Evolutionary conservation across 2,888 invertebrate genomes (phyloP), one percentile per base, ranked within the genome.

Genomic region (Myathropa florea): DNA sequence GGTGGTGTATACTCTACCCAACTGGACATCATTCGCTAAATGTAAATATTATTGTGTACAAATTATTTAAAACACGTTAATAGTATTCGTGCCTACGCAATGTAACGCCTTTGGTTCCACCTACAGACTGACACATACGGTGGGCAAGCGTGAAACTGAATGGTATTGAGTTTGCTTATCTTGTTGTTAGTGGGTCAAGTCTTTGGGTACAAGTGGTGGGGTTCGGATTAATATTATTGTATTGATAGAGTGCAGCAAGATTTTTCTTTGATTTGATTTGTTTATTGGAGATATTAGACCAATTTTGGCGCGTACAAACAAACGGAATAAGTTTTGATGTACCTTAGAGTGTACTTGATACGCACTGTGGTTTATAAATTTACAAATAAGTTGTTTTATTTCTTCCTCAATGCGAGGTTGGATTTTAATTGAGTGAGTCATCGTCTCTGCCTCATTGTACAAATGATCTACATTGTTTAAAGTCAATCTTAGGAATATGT

Each of bases 1-100:
- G 95, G 94, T 83, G 94, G 93, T 0, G 91, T 91, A 72, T 92
- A 92, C 90, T 95, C 95, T 79, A 94, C 90, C 94, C 95, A 95
- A 68, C 94, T 93, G 83, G 93, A 92, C 91, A 94, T 92, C 39
- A n/a, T 60, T 67, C 67, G 75, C 57, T 86, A 59, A 24, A 39
- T 39, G 10, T 4, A 23, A 33, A 12, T 10, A 1, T 23, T 23
- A 12, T 10, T 46, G 28, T 10, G 3, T 30, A n/a, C 23, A 12
- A n/a, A 18, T 2, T 18, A 63, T 18, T 9, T 0, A 63, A 3
- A 63, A 26, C 39, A 26, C 36, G 14, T 18, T 24, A 70, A 14
- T 72, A 23, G 55, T n/a, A 30, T 67, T 21, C 12, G n/a, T n/a
- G n/a, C n/a, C n/a, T n/a, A n/a, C n/a, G n/a, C n/a, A n/a, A n/a